A percentile compares a stretch with the other conserved stretches of the same genome.
Evolutionary conservation across 2,113 vertebrate genomes (phyloP).

Genomic region (Protobothrops flavoviridis): DNA sequence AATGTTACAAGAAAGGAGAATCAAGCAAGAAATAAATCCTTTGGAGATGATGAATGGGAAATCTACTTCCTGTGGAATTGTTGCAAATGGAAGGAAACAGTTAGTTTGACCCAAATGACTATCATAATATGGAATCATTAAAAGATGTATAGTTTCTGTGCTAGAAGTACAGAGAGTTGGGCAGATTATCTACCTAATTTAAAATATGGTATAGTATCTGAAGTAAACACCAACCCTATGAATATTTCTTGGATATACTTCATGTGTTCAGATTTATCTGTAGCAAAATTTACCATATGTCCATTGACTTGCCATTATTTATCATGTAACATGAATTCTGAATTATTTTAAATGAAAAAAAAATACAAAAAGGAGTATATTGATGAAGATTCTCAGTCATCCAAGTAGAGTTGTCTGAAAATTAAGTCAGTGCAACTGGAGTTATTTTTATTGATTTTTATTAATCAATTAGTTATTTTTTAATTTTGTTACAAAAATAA

Average conservation of each 20-base stretch:
- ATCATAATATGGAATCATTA: conserved; percentile 32
- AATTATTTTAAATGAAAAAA: background rate
- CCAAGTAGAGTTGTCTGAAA: too few species aligned
- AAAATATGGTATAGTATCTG: background rate
- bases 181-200: conserved; percentile 33
- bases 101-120: conserved; percentile 26
- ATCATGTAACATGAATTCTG: background rate
- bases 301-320: background rate
- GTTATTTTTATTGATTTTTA: too few species aligned
- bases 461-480: too few species aligned
- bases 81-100: conserved; percentile 28
- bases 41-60: background rate
- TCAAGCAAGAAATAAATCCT: conserved; percentile 13
- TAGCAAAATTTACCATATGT: background rate
- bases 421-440: too few species aligned
- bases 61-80: background rate
- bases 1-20: background rate
- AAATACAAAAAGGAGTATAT: too few species aligned
- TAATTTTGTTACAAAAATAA: too few species aligned
- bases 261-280: background rate
- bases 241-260: background rate
- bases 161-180: conserved; percentile 27
- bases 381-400: too few species aligned
- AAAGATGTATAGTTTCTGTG: conserved; percentile 18
- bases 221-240: background rate